Base-by-base conservation (phyloP, 1,140 invertebrate genomes). In the Sarcophaga bullata region DNA sequence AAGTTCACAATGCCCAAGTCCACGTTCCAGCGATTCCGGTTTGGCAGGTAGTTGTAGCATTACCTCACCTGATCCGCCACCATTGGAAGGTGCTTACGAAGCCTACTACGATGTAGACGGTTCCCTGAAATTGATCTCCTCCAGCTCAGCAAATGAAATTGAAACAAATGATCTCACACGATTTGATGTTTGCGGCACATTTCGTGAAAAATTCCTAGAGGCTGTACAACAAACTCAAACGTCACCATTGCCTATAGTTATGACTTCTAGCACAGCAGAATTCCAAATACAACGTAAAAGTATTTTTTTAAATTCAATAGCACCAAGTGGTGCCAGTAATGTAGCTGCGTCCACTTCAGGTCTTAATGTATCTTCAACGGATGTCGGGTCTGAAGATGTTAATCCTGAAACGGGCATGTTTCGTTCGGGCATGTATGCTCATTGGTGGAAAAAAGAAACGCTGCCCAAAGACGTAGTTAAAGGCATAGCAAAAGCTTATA, bases 391-490 rank as follows among this genome's bases (percentile, higher is more conserved):
- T 82, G 85, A 86, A 68, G 25, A 80, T 9, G 25, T 50, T 19
- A 58, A 62, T 80, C 75, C 82, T n/a, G 83, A 86, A 10, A 83
- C 83, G 15, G 83, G 91, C 89, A 92, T 94, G 85, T 96, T 94
- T 90, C 94, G 94, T 50, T 96, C 95, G 46, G 95, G 95, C 85
- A 91, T 97, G 88, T 97, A 97, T 89, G 96, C 95, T 83, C 96
- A 97, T 91, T 97, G 96, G 96, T 97, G 96, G 95, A 94, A 96
- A 90, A 97, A 97, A 93, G 95, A 95, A 88, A 94, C 95, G 86
- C 92, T 96, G 89, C 95, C 95, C 37, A 91, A 91, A 82, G 25
- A 92, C 91, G 92, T 94, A 88, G 91, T 94, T 87, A 88, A 88
- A 6, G 91, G 90, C 84, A 92, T 93, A 85, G 90, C 91, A 82